Base-by-base conservation (phyloP, 1,140 invertebrate genomes). In the Drosophila sproati region DNA sequence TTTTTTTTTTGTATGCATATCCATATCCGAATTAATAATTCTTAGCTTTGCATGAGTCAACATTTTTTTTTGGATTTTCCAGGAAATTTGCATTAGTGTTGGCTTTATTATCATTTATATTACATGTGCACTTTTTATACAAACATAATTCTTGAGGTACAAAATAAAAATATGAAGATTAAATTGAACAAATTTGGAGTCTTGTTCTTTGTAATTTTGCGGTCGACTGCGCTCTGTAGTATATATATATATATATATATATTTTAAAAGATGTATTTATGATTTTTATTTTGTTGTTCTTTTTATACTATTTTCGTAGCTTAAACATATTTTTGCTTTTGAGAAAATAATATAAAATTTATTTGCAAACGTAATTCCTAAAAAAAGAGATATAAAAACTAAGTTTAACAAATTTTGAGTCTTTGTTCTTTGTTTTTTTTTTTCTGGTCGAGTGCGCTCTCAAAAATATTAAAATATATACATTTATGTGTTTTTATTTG, bases 1-100 rank as follows among this genome's bases (percentile, higher is more conserved):
- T 47, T 20, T 34, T 43, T 28, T 69, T 34, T n/a, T 43, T n/a
- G 5, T 10, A 41, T 41, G 39, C 47, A 41, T 50, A 37, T 29
- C 43, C 68, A 43, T 35, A 39, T 41, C 32, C 61, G 45, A 74
- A 64, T 56, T 77, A 59, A 61, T 71, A 45, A 73, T 73, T 50
- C 31, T 57, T 12, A 48, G 37, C 20, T 31, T 55, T 74, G 50
- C 41, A 66, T 78, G 77, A 78, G 73, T 72, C 77, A 77, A 66
- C 68, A 28, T 20, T 20, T 20, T 20, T 12, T 67, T 67, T 70
- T 47, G 31, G 35, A 50, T 37, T 43, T 12, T 62, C 12, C 8
- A 45, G 29, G 41, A 52, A 47, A 48, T n/a, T 48, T 50, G 6
- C 43, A 48, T 60, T 47, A 20, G 32, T 34, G 48, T n/a, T 43